A percentile compares a stretch with the other conserved stretches of the same genome.
Evolutionary conservation across 2,888 invertebrate genomes (phyloP).

Genomic region (Lycia hirtaria): DNA sequence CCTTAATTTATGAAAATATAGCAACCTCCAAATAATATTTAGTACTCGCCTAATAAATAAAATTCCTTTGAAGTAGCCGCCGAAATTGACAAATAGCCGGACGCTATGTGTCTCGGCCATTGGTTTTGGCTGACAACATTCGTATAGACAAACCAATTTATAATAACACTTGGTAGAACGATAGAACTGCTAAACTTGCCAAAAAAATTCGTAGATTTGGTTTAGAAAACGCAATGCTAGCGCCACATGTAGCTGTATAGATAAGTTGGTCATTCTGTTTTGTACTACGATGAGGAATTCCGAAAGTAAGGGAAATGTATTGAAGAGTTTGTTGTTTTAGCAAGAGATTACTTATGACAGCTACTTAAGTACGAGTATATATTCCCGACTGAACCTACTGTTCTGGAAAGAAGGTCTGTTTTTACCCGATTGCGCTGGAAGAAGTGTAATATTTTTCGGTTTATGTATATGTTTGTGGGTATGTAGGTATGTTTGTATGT

Average conservation of each 20-base stretch:
- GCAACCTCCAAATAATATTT: slow-evolving; percentile 12
- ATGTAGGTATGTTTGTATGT: no score
- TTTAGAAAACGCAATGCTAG: not conserved
- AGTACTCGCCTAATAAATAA: slow-evolving; percentile 9
- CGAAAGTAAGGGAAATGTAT: slow-evolving; percentile 10
- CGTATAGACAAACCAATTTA: not conserved
- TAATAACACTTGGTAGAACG: not conserved
- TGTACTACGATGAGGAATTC: slow-evolving; percentile 2
- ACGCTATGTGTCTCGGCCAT: slow-evolving; percentile 14
- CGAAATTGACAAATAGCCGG: slow-evolving; percentile 30
- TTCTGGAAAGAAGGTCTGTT: no score
- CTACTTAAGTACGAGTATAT: no score
- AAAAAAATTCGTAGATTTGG: not conserved
- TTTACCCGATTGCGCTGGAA: no score
- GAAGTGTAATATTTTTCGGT: no score
- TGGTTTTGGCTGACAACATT: slow-evolving; percentile 10
- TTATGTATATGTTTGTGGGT: no score
- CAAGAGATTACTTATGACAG: slow-evolving; percentile 9
- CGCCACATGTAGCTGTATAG: not conserved
- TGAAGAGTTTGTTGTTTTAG: slow-evolving; percentile 10
- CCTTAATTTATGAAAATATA: not conserved
- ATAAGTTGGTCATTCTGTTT: not conserved
- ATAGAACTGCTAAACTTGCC: not conserved
- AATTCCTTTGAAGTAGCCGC: slow-evolving; percentile 23
- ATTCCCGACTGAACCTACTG: no score